Evolutionary conservation across 1,140 invertebrate genomes (phyloP).

Genomic region (Bicyclus anynana): DNA sequence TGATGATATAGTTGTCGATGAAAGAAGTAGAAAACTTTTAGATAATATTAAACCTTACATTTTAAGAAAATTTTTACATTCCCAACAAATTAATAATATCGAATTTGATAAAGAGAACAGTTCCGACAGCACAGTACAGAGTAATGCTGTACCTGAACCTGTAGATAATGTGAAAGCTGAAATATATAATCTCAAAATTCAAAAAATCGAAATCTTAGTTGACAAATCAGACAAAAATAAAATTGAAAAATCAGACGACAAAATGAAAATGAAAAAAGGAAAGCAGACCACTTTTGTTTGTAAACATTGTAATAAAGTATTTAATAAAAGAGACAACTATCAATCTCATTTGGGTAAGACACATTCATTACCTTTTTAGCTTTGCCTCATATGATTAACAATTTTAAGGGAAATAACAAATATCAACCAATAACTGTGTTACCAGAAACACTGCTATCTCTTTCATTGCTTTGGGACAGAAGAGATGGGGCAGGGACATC

Average conservation of each 20-base stretch:
- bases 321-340: slow-evolving; percentile 66
- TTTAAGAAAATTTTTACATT: slow-evolving; percentile 8
- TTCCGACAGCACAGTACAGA: background rate
- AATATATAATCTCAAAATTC: background rate
- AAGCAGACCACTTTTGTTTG: slow-evolving; percentile 46
- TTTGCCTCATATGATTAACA: too few relatives aligned
- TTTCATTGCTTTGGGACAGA: too few relatives aligned
- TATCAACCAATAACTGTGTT: too few relatives aligned
- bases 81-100: slow-evolving; percentile 1
- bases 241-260: slow-evolving; percentile 24
- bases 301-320: slow-evolving; percentile 56
- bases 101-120: background rate
- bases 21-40: slow-evolving; percentile 17
- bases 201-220: background rate
- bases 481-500: too few relatives aligned
- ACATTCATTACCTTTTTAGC: background rate
- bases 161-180: background rate
- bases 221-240: slow-evolving; percentile 14
- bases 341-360: slow-evolving; percentile 61
- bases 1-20: slow-evolving; percentile 12
- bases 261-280: slow-evolving; percentile 30
- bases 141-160: background rate
- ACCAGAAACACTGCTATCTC: too few relatives aligned
- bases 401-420: too few relatives aligned
- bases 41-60: slow-evolving; percentile 24